Conservation (phyloP, 2,113 vertebrate genomes). For the Monopterus albus region DNA sequence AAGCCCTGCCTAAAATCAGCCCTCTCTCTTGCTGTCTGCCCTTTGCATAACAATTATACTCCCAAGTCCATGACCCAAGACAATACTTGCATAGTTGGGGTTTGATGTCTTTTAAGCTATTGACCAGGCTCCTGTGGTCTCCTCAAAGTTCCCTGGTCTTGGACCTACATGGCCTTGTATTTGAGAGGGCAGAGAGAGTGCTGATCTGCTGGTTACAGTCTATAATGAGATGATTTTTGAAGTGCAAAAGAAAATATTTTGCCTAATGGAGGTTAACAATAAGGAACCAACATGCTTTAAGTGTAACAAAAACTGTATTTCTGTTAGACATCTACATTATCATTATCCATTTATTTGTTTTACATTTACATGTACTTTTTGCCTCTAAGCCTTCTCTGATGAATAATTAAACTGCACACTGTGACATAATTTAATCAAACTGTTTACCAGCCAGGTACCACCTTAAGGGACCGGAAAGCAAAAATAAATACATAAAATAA, state of each 20-base stretch:
- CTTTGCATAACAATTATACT: constrained; percentile 84
- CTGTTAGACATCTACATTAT: no score
- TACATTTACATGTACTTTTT: no score
- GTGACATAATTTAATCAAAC: no score
- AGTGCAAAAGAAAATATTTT: background rate
- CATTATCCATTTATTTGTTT: no score
- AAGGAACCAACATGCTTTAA: no score
- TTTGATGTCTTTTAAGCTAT: constrained; percentile 80
- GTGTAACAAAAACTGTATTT: no score
- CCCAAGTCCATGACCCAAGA: constrained; percentile 83
- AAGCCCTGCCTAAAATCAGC: constrained; percentile 59
- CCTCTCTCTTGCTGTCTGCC: constrained; percentile 72
- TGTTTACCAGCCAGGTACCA: background rate
- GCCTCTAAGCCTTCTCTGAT: no score
- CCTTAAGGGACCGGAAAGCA: background rate
- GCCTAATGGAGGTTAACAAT: no score
- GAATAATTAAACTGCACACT: no score
- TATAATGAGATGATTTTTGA: background rate
- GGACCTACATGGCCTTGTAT: constrained; percentile 12
- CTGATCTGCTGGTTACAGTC: background rate
- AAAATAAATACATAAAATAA: no score
- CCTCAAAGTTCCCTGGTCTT: constrained; percentile 22
- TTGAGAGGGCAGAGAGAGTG: background rate
- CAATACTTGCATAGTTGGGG: constrained; percentile 71
- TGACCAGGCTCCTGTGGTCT: constrained; percentile 55